Evolutionary conservation across 2,888 invertebrate species (phyloP), one percentile per base, ranked within the genome.

Genomic region (Caenorhabditis virilis): DNA sequence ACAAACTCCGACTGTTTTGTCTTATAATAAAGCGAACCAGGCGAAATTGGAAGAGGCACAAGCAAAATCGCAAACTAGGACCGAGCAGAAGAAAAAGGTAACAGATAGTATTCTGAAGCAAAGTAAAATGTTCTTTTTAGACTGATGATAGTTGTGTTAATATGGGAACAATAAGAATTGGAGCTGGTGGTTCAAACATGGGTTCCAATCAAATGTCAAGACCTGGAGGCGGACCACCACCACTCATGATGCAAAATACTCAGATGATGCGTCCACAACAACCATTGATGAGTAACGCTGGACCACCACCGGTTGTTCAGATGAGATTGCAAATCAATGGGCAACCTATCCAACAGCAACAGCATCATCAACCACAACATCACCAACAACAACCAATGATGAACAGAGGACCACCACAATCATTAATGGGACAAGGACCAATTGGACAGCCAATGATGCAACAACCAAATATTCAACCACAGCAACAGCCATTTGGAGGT

Each of bases 1-100:
- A 33, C 95, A 95, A 84, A 89, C 89, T 75, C 95, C 95, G 0
- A 90, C 92, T 51, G 95, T 97, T 48, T 93, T 95, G 41, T 90
- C 91, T 84, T 95, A 95, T 64, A 95, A 92, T 69, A 95, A 95
- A 86, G 92, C 93, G 86, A 90, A 91, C 78, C 84, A 89, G 39
- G 72, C 70, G 20, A 77, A 78, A 48, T 60, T 82, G 18, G 82
- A 82, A 56, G 82, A 80, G 35, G 74, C 72, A 0, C 62, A 68
- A 15, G 69, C 70, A 2, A 76, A 74, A 47, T 56, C 57, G 30
- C 68, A 66, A 42, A 69, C 63, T 20, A 46, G 73, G 13, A 53
- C 62, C 18, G 72, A 69, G 18, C 36, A 50, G 1, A 69, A 72
- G 41, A 69, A 69, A 36, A 72, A 72, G 69, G 70, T 67, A 46